Evolutionary conservation across 2,888 invertebrate species (phyloP).

Genomic region (Metallyticus violacea): DNA sequence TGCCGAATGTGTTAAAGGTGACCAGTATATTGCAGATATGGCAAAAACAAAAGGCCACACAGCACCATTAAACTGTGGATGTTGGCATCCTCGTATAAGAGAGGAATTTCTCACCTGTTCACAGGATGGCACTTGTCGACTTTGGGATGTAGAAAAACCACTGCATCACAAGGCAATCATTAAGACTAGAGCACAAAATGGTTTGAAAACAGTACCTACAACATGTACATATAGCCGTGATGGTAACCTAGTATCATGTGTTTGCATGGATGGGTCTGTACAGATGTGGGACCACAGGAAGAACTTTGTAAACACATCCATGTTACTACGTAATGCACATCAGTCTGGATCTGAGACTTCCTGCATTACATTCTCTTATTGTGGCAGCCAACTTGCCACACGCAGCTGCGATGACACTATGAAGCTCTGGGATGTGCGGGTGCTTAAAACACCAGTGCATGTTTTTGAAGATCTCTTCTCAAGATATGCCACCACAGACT

Average conservation of each 20-base stretch:
- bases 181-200: constrained; percentile 83
- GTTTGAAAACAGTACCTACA: constrained; percentile 81
- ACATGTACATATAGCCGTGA: constrained; percentile 81
- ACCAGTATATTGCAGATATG: constrained; percentile 95
- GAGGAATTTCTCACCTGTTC: constrained; percentile 95
- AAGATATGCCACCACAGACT: constrained; percentile 79
- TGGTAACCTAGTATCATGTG: constrained; percentile 84
- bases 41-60: constrained; percentile 92
- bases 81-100: constrained; percentile 88
- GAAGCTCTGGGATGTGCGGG: constrained; percentile 91
- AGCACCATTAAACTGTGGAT: constrained; percentile 82
- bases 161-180: constrained; percentile 78
- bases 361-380: constrained; percentile 83
- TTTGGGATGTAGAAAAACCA: constrained; percentile 84
- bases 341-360: constrained; percentile 75
- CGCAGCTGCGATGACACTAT: constrained; percentile 89
- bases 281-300: constrained; percentile 97
- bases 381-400: constrained; percentile 73
- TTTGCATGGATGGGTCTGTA: constrained; percentile 90
- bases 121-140: constrained; percentile 86
- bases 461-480: constrained; percentile 70
- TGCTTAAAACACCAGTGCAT: constrained; percentile 74
- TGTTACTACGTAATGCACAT: constrained; percentile 77
- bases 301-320: constrained; percentile 83
- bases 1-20: constrained; percentile 90